phyloP scores from a whole-genome alignment of 2,888 invertebrate species.

The Odontothrips loti region DNA sequence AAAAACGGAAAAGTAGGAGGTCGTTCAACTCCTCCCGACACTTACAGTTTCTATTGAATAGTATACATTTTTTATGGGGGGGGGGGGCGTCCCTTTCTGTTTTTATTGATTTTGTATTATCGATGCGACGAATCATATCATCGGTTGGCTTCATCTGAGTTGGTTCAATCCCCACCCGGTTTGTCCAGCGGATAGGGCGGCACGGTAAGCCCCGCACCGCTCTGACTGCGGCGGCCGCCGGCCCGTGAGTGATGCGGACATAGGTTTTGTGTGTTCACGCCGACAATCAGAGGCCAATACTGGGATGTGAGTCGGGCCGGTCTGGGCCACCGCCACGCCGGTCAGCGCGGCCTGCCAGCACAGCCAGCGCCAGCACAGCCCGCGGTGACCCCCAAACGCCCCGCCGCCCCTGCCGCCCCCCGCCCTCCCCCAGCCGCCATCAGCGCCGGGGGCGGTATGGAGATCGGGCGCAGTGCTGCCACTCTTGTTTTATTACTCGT shows the following conservation, averaged over 20 bases:
- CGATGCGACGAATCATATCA: too few species aligned
- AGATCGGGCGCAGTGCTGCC: not conserved
- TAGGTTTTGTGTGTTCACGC: conserved; percentile 11
- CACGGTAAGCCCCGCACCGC: too few species aligned
- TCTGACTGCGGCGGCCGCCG: too few species aligned
- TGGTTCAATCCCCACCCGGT: too few species aligned
- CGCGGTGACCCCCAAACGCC: not conserved
- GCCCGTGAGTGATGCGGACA: not conserved
- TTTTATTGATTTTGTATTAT: too few species aligned
- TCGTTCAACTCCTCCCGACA: not conserved
- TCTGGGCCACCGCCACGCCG: not conserved
- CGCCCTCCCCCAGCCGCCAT: not conserved
- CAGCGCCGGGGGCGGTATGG: not conserved
- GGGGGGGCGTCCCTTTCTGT: too few species aligned
- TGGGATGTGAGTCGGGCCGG: not conserved
- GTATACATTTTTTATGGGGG: too few species aligned
- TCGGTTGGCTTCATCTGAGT: too few species aligned
- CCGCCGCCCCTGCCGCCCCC: not conserved
- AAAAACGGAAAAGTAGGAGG: not conserved
- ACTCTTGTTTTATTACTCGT: conserved; percentile 5
- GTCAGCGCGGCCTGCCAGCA: not conserved
- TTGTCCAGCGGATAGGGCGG: too few species aligned
- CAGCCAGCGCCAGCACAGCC: not conserved
- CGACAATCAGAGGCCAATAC: conserved; percentile 11
- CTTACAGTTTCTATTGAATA: too few species aligned